Conservation (phyloP, 2,113 vertebrate species). For the Eulemur macaco region DNA sequence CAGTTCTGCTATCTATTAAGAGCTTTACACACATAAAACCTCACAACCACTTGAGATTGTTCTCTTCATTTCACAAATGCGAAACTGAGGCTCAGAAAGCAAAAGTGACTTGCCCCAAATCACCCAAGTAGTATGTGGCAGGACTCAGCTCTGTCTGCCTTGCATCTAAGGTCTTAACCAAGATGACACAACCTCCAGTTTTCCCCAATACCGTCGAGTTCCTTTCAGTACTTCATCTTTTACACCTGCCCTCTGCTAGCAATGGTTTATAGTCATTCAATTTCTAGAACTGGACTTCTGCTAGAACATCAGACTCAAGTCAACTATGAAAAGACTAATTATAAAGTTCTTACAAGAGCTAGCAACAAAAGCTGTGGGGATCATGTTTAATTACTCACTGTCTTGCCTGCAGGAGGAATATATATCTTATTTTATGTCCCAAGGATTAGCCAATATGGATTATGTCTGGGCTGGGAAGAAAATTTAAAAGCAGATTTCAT, state of each 20-base stretch:
- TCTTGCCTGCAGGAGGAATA: background rate
- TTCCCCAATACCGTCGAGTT: background rate
- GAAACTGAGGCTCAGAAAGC: background rate
- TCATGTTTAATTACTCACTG: background rate
- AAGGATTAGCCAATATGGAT: background rate
- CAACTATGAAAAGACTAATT: constrained; percentile 21
- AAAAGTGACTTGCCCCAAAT: background rate
- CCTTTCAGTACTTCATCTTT: background rate
- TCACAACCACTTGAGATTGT: background rate
- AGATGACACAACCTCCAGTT: background rate
- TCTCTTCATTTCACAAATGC: background rate
- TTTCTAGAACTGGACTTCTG: background rate
- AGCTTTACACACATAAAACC: background rate
- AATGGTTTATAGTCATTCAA: background rate
- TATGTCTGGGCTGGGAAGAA: constrained; percentile 14
- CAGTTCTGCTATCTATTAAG: background rate
- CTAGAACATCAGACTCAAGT: background rate
- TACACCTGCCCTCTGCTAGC: background rate
- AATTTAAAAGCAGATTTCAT: constrained; percentile 46
- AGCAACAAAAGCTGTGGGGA: background rate
- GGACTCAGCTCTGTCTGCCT: background rate
- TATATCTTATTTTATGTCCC: background rate
- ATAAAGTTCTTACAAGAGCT: background rate
- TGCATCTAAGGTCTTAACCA: background rate
- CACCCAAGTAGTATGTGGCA: background rate